Evolutionary conservation across 1,140 invertebrate genomes (phyloP).

Genomic region (Platorchestia sp.): DNA sequence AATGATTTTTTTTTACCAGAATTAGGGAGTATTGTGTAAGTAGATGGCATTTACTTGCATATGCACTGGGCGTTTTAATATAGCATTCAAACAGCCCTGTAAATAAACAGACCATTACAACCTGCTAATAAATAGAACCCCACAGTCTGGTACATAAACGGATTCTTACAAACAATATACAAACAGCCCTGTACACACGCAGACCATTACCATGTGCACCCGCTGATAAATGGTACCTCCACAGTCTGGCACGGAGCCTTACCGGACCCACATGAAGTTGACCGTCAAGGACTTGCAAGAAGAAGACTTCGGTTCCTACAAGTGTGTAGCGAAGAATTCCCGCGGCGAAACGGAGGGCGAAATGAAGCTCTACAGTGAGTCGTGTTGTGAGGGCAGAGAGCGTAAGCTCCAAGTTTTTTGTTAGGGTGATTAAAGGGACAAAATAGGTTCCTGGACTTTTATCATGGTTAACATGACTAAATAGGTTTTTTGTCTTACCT

Average conservation of each 20-base stretch:
- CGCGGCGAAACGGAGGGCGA: constrained; percentile 90
- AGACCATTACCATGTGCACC: neutral
- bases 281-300: constrained; percentile 83
- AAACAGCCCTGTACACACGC: neutral
- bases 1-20: too few species aligned
- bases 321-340: constrained; percentile 93
- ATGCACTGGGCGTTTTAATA: too few species aligned
- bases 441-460: too few species aligned
- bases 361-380: constrained; percentile 90
- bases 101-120: too few species aligned
- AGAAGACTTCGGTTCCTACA: constrained; percentile 88
- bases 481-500: too few species aligned
- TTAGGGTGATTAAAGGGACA: too few species aligned
- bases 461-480: too few species aligned
- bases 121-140: too few species aligned
- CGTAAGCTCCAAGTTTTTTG: neutral
- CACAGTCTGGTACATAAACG: neutral
- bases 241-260: constrained; percentile 73
- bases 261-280: constrained; percentile 86
- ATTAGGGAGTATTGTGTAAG: too few species aligned
- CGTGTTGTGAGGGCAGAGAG: neutral
- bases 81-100: too few species aligned
- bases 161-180: neutral
- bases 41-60: too few species aligned
- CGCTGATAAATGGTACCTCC: neutral